phyloP scores from a whole-genome alignment of 2,797 vertebrate genomes.

The Loriculus beryllinus region DNA sequence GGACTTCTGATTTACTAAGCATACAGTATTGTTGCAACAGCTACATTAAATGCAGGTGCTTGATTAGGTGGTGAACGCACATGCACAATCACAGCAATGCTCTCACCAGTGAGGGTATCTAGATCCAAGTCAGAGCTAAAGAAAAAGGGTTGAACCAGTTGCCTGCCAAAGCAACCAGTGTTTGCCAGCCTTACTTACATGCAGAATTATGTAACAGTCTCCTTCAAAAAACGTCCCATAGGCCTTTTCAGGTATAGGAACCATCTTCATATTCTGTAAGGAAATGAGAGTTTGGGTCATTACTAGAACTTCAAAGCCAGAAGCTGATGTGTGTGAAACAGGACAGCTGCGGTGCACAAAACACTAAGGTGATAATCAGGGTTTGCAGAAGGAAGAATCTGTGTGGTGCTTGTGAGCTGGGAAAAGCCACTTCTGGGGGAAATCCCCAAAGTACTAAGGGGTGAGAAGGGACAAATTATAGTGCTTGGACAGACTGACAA shows the following conservation, averaged over 20 bases:
- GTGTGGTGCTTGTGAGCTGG: background rate
- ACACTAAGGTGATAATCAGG: background rate
- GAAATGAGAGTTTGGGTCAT: background rate
- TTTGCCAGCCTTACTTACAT: slow-evolving; percentile 75
- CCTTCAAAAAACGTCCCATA: slow-evolving; percentile 91
- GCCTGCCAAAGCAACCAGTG: background rate
- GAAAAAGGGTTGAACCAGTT: background rate
- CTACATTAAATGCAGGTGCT: background rate
- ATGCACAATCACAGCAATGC: background rate
- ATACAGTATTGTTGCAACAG: background rate
- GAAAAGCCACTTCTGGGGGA: background rate
- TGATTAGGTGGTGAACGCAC: background rate
- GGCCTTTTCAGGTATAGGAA: slow-evolving; percentile 78
- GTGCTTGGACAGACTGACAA: background rate
- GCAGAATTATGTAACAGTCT: slow-evolving; percentile 87
- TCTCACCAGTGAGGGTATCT: background rate
- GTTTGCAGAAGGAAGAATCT: background rate
- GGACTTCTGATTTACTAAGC: background rate
- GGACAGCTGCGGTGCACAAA: background rate
- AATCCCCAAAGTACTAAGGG: background rate
- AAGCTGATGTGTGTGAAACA: background rate
- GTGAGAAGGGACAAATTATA: background rate
- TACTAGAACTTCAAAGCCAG: background rate
- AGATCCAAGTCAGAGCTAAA: background rate
- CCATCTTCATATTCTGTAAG: slow-evolving; percentile 88